phyloP scores from a whole-genome alignment of 2,113 vertebrate species.

The Turdus rufiventris region DNA sequence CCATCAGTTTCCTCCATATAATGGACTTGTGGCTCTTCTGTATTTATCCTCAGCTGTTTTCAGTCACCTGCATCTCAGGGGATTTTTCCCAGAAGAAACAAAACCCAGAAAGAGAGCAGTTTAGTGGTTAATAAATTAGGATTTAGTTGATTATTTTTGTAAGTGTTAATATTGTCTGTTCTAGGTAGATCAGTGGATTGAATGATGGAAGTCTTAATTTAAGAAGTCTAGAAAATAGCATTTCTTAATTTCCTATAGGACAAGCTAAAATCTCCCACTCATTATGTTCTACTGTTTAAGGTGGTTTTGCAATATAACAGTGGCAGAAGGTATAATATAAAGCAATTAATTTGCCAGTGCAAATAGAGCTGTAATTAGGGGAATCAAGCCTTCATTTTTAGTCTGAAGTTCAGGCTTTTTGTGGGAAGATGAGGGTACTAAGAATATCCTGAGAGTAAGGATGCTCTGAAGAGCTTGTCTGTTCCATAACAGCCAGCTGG shows the following conservation, averaged over 20 bases:
- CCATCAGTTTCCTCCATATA: background rate
- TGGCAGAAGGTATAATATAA: background rate
- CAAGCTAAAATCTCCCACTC: background rate
- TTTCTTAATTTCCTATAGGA: background rate
- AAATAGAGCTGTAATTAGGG: background rate
- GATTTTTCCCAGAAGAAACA: background rate
- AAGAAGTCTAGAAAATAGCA: background rate
- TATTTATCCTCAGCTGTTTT: background rate
- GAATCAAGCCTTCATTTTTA: background rate
- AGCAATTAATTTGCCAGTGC: background rate
- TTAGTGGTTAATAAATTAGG: background rate
- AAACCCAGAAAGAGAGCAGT: background rate
- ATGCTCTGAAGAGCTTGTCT: background rate
- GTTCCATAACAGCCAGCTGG: background rate
- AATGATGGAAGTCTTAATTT: background rate
- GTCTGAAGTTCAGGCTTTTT: background rate
- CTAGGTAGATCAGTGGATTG: background rate
- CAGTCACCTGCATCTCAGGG: background rate
- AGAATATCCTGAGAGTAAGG: background rate
- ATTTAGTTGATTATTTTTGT: background rate
- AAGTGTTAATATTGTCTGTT: background rate
- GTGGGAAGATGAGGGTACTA: background rate
- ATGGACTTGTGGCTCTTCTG: background rate
- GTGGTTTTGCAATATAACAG: background rate
- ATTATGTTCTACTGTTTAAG: background rate